Percentiles rank a stretch among this genome's conserved stretches.
Conservation (phyloP, 1,140 invertebrate species). For the Tachypleus tridentatus region DNA sequence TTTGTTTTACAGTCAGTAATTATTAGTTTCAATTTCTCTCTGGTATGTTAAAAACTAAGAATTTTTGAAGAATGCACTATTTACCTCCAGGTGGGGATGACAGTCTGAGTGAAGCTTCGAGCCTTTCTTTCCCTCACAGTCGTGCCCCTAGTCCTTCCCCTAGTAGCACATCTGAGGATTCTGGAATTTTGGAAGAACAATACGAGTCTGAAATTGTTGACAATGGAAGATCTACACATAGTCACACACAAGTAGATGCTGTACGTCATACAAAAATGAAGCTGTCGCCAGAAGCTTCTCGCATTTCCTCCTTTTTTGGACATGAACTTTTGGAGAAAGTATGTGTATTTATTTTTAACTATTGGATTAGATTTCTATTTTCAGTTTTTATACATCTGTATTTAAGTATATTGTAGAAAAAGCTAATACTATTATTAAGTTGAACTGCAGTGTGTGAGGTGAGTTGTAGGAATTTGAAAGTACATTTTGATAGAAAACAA, state of each 20-base stretch:
- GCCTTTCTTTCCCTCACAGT: slow-evolving; percentile 16
- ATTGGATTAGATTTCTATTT: not conserved
- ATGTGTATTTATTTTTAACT: slow-evolving; percentile 25
- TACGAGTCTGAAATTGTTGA: not conserved
- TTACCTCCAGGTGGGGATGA: slow-evolving; percentile 14
- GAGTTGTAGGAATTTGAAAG: too few relatives aligned
- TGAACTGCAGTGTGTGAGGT: too few relatives aligned
- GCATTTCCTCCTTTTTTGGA: slow-evolving; percentile 51
- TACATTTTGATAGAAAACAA: too few relatives aligned
- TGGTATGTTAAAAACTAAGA: too few relatives aligned
- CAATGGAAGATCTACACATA: too few relatives aligned
- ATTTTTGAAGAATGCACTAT: too few relatives aligned
- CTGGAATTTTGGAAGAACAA: slow-evolving; percentile 14
- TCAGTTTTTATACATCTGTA: not conserved
- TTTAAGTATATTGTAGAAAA: slow-evolving; percentile 5
- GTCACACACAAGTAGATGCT: too few relatives aligned
- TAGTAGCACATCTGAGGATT: slow-evolving; percentile 25
- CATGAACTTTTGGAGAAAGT: slow-evolving; percentile 57
- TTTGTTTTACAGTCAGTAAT: too few relatives aligned
- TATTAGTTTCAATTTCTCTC: too few relatives aligned
- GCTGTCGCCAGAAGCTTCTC: not conserved
- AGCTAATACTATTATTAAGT: too few relatives aligned
- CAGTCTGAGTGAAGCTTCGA: slow-evolving; percentile 23
- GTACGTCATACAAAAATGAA: too few relatives aligned
- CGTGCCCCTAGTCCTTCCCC: slow-evolving; percentile 21